Percentiles rank a stretch among this genome's conserved stretches.
Conservation (phyloP, 35 echinoderm and acorn worm species). For the Diadema setosum region DNA sequence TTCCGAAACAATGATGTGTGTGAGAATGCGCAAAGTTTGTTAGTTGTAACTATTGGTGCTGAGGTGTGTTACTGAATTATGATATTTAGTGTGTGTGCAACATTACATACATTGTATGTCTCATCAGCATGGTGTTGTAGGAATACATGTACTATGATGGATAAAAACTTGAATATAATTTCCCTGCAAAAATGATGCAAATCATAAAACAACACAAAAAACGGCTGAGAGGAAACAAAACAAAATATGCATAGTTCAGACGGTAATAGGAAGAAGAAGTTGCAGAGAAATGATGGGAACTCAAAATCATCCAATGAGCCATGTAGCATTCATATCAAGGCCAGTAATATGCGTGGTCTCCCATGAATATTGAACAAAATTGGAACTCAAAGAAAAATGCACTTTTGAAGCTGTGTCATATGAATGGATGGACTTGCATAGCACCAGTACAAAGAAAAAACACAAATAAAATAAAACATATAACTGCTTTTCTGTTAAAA, state of each 20-base stretch:
- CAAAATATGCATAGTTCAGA: neutral
- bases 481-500: neutral
- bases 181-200: too few species aligned
- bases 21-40: too few species aligned
- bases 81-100: too few species aligned
- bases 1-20: too few species aligned
- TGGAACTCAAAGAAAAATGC: neutral
- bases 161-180: too few species aligned
- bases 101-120: too few species aligned
- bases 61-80: too few species aligned
- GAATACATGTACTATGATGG: too few species aligned
- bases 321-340: neutral
- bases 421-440: slow-evolving; percentile 1
- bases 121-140: too few species aligned
- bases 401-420: slow-evolving; percentile 22
- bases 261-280: too few species aligned
- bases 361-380: neutral
- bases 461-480: neutral
- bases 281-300: too few species aligned
- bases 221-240: neutral
- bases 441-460: neutral
- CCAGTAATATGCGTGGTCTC: neutral
- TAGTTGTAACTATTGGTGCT: too few species aligned
- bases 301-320: neutral
- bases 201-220: neutral